A percentile compares a stretch with the other conserved stretches of the same genome.
These are phyloP conservation scores for Harlomillsia oculata DNA, from an alignment of 1,140 invertebrate genomes.

Conservation along the genomic window DNA sequence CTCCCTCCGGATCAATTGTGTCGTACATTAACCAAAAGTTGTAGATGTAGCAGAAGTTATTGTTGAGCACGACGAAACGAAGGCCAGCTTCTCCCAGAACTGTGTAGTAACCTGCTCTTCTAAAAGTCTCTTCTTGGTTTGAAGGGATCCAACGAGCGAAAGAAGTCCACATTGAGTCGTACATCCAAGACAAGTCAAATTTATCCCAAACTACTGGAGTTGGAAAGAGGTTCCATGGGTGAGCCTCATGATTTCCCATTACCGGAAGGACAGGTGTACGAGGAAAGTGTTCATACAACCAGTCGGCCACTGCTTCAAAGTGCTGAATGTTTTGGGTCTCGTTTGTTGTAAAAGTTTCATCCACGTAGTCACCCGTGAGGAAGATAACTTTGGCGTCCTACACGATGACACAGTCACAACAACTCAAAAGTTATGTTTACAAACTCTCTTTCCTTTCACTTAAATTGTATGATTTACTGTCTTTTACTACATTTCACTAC, in stretches of 20 bases:
- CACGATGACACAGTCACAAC: too few relatives aligned
- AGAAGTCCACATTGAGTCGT: not conserved
- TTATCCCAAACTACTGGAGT: conserved; percentile 6
- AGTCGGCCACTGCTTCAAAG: conserved; percentile 42
- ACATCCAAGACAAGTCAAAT: conserved; percentile 21
- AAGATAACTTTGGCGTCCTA: conserved; percentile 49
- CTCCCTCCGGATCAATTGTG: conserved; percentile 50
- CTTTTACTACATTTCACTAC: too few relatives aligned
- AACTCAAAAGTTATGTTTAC: not conserved
- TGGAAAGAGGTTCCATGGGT: conserved; percentile 30
- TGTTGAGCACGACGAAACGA: conserved; percentile 48
- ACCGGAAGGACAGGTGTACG: conserved; percentile 48
- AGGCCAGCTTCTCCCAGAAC: conserved; percentile 43
- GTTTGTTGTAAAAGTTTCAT: conserved; percentile 14
- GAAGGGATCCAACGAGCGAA: conserved; percentile 10
- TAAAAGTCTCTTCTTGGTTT: conserved; percentile 36
- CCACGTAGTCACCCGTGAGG: conserved; percentile 55
- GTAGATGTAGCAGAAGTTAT: conserved; percentile 46
- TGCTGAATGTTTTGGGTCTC: conserved; percentile 42
- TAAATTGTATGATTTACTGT: too few relatives aligned
- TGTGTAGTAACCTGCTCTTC: conserved; percentile 47
- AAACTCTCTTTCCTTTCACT: too few relatives aligned
- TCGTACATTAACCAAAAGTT: conserved; percentile 54
- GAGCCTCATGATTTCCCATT: conserved; percentile 56
- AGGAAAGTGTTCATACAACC: conserved; percentile 48